phyloP scores from a whole-genome alignment of 2,113 vertebrate species.

The Tiliqua scincoides region DNA sequence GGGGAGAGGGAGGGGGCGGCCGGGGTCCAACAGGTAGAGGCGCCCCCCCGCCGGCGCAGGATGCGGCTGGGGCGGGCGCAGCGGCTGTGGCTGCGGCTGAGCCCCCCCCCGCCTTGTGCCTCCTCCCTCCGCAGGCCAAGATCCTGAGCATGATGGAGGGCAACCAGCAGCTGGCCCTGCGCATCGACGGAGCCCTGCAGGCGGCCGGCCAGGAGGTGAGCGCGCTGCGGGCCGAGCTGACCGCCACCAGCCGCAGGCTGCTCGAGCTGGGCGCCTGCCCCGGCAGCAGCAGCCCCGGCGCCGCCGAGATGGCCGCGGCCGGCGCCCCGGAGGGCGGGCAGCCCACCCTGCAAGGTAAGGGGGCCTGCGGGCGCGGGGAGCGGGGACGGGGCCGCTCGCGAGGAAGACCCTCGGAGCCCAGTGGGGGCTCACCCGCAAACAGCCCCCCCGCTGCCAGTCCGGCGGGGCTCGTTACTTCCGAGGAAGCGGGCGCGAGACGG shows the following conservation, averaged over 20 bases:
- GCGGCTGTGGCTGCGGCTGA: neutral
- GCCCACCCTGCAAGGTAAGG: conserved; percentile 85
- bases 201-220: conserved; percentile 92
- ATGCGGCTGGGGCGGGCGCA: conserved; percentile 77
- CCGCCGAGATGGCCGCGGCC: conserved; percentile 38
- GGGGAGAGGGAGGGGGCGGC: conserved; percentile 20
- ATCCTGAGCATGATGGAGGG: conserved; percentile 95
- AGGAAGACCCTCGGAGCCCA: no score
- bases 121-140: conserved; percentile 86
- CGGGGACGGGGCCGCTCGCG: neutral
- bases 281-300: conserved; percentile 49
- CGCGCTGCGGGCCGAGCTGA: conserved; percentile 90
- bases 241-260: conserved; percentile 88
- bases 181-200: conserved; percentile 92
- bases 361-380: neutral
- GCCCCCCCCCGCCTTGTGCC: conserved; percentile 80
- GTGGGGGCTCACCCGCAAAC: no score
- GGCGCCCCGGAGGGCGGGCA: conserved; percentile 79
- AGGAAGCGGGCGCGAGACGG: neutral
- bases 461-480: neutral
- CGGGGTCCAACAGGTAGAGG: conserved; percentile 64
- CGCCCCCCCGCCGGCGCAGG: conserved; percentile 73
- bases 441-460: no score
- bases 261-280: conserved; percentile 83
- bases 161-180: conserved; percentile 90